A percentile compares a stretch with the other conserved stretches of the same genome.
Evolutionary conservation across 1,140 invertebrate species (phyloP).

Genomic region (Asbolus verrucosus): DNA sequence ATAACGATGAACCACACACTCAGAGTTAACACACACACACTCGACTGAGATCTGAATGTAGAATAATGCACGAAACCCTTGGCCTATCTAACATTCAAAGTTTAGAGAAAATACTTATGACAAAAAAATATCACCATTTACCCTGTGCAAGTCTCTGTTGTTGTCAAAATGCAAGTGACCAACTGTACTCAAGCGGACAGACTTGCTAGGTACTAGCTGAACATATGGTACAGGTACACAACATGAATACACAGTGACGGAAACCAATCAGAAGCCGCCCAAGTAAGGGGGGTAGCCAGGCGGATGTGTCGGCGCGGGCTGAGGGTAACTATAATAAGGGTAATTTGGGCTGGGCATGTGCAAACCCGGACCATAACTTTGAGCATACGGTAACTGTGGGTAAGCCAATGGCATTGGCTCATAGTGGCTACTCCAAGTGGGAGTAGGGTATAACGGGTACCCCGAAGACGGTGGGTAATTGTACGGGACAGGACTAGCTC

Average conservation of each 20-base stretch:
- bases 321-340: slow-evolving; percentile 67
- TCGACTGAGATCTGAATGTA: slow-evolving; percentile 64
- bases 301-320: slow-evolving; percentile 66
- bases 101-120: slow-evolving; percentile 67
- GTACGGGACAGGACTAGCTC: slow-evolving; percentile 62
- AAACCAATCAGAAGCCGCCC: slow-evolving; percentile 70
- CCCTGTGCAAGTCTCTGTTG: slow-evolving; percentile 67
- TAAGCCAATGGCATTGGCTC: slow-evolving; percentile 63
- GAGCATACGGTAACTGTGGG: slow-evolving; percentile 63
- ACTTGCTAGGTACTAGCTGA: slow-evolving; percentile 67
- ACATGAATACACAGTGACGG: slow-evolving; percentile 65
- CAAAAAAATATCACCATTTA: slow-evolving; percentile 67
- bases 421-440: slow-evolving; percentile 63
- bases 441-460: slow-evolving; percentile 63
- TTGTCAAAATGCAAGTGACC: slow-evolving; percentile 65
- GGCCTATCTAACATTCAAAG: slow-evolving; percentile 66
- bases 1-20: slow-evolving; percentile 61
- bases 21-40: slow-evolving; percentile 57
- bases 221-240: slow-evolving; percentile 67
- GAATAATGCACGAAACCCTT: slow-evolving; percentile 65
- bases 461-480: slow-evolving; percentile 61
- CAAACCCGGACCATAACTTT: slow-evolving; percentile 65
- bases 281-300: slow-evolving; percentile 67
- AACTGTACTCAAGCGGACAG: slow-evolving; percentile 65
- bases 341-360: slow-evolving; percentile 71